phyloP scores from a whole-genome alignment of 2,888 invertebrate species.

The Pemphredon lugubris region DNA sequence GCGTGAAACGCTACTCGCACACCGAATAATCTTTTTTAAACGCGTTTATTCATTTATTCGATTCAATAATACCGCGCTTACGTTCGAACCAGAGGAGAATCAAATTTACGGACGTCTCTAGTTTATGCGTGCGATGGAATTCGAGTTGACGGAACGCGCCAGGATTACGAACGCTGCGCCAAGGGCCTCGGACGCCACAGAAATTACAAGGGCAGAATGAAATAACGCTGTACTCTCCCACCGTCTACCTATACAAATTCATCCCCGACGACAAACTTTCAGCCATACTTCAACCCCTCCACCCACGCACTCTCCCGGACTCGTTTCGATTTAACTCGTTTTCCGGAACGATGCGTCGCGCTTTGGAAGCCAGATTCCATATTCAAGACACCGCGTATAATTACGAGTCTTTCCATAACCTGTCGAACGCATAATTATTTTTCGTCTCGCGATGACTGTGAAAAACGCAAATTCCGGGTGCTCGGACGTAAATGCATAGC shows the following conservation, averaged over 20 bases:
- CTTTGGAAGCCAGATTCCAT: neutral
- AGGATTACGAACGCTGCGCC: no score
- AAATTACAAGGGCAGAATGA: constrained; percentile 13
- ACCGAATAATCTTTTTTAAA: no score
- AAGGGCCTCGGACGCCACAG: constrained; percentile 2
- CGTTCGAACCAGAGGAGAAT: no score
- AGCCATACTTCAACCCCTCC: neutral
- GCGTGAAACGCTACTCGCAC: no score
- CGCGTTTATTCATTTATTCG: no score
- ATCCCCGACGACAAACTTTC: neutral
- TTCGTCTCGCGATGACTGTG: constrained; percentile 2
- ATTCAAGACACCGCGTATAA: constrained; percentile 16
- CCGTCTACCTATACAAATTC: neutral
- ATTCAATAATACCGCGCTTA: no score
- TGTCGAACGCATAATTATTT: constrained; percentile 28
- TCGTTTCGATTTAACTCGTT: constrained; percentile 8
- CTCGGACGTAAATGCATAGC: constrained; percentile 7
- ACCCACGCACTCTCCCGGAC: neutral
- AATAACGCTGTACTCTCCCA: neutral
- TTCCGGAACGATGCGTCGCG: neutral
- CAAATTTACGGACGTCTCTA: no score
- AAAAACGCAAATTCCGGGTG: constrained; percentile 19
- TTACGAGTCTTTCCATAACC: constrained; percentile 14
- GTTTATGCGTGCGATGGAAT: no score
- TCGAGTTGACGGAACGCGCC: no score